Base-by-base conservation (phyloP, 2,888 invertebrate genomes). In the Eucera pruinosa region DNA sequence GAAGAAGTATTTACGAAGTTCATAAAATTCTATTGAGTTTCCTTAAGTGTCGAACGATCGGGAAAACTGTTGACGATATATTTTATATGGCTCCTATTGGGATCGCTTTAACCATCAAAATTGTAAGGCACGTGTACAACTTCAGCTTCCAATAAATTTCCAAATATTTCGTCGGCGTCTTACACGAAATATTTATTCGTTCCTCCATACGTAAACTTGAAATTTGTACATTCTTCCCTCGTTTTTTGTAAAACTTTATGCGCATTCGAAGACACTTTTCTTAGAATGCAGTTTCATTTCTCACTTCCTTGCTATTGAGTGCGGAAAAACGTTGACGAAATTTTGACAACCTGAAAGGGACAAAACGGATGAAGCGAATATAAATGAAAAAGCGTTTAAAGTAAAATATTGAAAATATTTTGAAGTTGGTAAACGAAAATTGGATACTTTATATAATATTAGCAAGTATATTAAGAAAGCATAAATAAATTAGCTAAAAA, bases 11-110 rank as follows among this genome's bases (percentile, higher is more conserved):
- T 72, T 72, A 75, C 65, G 57, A 66, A 72, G 48, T 72, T 60
- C 65, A 54, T 75, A 75, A 75, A 75, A 71, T 65, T 75, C 65
- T 75, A 71, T 58, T 41, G 72, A 52, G 47, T 60, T 71, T 47
- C 60, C 47, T 60, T 61, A 66, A 75, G 54, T 39, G 52, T 36
- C 27, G 62, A 45, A 20, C 39, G 73, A 65, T 60, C 75, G 30
- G 5, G 9, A 39, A 9, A 54, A 69, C 20, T 33, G 43, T 60
- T 62, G 55, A 33, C 33, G 55, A 43, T 20, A n/a, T 70, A 62
- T 62, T 62, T 61, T 33, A 48, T 62, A 61, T 27, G 48, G 11
- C n/a, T 39, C 2, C 27, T 36, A 11, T n/a, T 6, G 62, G 15
- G 23, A 11, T 4, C 30, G 15, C 11, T 27, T 39, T 18, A n/a